Conservation (phyloP, 2,888 invertebrate species). For the Steinernema scapterisci region DNA sequence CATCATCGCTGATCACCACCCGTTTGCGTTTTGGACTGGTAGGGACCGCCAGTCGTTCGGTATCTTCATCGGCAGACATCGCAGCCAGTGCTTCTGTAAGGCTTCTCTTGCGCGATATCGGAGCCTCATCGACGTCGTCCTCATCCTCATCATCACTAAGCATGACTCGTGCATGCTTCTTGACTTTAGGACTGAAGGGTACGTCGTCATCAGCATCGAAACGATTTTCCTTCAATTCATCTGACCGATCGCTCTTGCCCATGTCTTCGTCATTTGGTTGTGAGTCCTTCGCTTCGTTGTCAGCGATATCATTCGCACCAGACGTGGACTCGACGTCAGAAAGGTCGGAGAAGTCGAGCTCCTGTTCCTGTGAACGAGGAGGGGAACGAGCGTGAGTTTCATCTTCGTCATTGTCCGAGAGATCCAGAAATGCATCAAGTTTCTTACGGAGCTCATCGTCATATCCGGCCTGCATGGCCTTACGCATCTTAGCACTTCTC, state of each 20-base stretch:
- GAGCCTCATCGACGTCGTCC: too few relatives aligned
- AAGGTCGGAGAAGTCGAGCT: slow-evolving; percentile 2
- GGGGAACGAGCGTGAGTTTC: background rate
- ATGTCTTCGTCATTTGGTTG: too few relatives aligned
- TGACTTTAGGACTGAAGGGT: background rate
- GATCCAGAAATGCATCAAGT: background rate
- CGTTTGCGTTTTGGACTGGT: background rate
- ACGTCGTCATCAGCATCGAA: background rate
- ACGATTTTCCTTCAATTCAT: background rate
- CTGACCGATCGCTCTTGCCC: too few relatives aligned
- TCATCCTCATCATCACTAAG: background rate
- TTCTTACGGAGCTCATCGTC: background rate
- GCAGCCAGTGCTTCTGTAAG: too few relatives aligned
- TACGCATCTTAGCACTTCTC: background rate
- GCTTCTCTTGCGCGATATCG: too few relatives aligned
- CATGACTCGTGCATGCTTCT: background rate
- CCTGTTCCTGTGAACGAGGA: background rate
- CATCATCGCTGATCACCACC: background rate
- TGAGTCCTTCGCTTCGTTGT: too few relatives aligned
- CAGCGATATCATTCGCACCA: too few relatives aligned
- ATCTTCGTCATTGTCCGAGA: background rate
- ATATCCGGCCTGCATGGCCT: background rate
- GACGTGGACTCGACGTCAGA: background rate
- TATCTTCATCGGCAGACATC: too few relatives aligned
- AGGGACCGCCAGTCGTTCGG: too few relatives aligned